Evolutionary conservation across 2,888 invertebrate genomes (phyloP).

Genomic region (Synanthedon myopaeformis): DNA sequence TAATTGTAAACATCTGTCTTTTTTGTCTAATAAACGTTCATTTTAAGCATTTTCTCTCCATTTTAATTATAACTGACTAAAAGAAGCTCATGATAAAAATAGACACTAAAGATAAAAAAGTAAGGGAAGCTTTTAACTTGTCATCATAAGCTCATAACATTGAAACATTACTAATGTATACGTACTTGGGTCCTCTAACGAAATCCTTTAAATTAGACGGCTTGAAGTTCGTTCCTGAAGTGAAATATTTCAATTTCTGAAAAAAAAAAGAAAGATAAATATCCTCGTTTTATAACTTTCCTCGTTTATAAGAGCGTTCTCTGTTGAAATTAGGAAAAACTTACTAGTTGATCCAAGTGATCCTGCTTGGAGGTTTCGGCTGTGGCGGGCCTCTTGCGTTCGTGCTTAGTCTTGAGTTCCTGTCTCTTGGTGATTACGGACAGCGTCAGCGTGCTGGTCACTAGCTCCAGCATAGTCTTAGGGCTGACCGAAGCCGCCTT

Average conservation of each 20-base stretch:
- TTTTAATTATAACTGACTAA: no score
- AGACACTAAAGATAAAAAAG: no score
- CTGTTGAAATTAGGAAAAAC: not conserved
- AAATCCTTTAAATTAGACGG: slow-evolving; percentile 49
- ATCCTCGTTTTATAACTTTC: no score
- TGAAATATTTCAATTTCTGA: slow-evolving; percentile 45
- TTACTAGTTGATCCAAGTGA: not conserved
- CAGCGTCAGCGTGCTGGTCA: slow-evolving; percentile 39
- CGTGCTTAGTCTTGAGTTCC: slow-evolving; percentile 11
- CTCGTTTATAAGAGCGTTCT: no score
- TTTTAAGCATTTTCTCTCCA: no score
- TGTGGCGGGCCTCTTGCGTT: not conserved
- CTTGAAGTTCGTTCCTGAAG: slow-evolving; percentile 35
- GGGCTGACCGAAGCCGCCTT: slow-evolving; percentile 13
- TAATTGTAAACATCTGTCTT: no score
- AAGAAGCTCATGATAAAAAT: no score
- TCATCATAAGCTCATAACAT: not conserved
- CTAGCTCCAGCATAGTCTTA: slow-evolving; percentile 30
- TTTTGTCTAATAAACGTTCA: no score
- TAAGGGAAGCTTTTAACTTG: no score
- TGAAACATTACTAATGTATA: slow-evolving; percentile 1
- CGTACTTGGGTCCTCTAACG: slow-evolving; percentile 47
- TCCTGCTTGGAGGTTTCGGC: not conserved
- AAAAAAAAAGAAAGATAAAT: slow-evolving; percentile 9
- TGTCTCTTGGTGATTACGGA: slow-evolving; percentile 40